These are phyloP conservation scores for Berghia stephanieae DNA, from an alignment of 1,140 invertebrate species.

Conservation along the genomic window DNA sequence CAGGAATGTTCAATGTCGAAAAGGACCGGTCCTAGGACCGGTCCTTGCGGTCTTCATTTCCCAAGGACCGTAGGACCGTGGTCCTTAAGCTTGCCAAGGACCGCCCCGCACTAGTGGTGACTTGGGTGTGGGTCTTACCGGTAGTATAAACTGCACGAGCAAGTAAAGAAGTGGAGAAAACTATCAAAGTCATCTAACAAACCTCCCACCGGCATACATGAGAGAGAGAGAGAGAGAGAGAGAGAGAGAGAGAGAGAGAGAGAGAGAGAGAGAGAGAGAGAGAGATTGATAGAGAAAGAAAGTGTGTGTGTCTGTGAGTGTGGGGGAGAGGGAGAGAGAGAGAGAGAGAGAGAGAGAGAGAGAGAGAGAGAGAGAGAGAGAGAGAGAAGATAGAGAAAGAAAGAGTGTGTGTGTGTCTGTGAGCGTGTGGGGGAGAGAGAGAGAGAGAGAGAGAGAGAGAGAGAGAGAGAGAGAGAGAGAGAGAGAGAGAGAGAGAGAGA, in stretches of 20 bases:
- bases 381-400: not conserved
- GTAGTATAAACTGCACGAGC: not conserved
- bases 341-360: not conserved
- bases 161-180: no score
- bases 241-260: constrained; percentile 24
- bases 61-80: not conserved
- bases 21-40: no score
- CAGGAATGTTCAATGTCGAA: no score
- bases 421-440: not conserved
- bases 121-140: not conserved
- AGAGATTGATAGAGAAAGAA: not conserved
- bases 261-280: constrained; percentile 25
- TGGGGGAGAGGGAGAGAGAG: not conserved
- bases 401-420: not conserved
- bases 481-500: no score
- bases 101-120: not conserved
- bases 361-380: not conserved
- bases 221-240: not conserved
- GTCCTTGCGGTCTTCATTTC: no score
- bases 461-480: not conserved
- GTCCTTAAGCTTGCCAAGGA: not conserved
- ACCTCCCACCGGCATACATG: not conserved
- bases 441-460: not conserved
- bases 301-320: not conserved
- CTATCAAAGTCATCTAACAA: no score